phyloP scores from a whole-genome alignment of 2,888 invertebrate genomes.

The Eupithecia pulchellata region DNA sequence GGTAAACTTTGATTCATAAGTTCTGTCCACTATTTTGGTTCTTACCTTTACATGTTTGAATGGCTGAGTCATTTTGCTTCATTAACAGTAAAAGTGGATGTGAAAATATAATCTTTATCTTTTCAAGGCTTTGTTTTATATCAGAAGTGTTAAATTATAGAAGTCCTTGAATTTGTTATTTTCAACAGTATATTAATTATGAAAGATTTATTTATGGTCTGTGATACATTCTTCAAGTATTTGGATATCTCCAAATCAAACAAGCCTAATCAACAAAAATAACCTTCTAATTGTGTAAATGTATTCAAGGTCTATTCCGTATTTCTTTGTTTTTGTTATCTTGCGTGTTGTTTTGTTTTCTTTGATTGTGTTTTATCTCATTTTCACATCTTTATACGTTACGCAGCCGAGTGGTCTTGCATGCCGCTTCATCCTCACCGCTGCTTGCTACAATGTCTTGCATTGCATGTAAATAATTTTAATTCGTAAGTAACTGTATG shows the following conservation, averaged over 20 bases:
- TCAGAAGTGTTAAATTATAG: not conserved
- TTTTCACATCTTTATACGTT: conserved; percentile 5
- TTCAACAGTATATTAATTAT: conserved; percentile 6
- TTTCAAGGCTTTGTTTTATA: not conserved
- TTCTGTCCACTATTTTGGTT: conserved; percentile 10
- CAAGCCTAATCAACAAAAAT: conserved; percentile 1
- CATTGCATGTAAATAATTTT: not conserved
- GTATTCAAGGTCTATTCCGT: conserved; percentile 33
- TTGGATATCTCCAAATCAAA: not conserved
- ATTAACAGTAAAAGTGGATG: not conserved
- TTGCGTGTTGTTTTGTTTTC: conserved; percentile 13
- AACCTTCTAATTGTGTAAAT: conserved; percentile 34
- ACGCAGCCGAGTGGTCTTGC: not conserved
- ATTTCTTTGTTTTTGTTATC: conserved; percentile 23
- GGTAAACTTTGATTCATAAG: conserved; percentile 24
- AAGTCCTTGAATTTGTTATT: not conserved
- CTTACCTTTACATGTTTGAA: not conserved
- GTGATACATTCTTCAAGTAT: not conserved
- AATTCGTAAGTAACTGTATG: not conserved
- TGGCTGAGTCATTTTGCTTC: not conserved
- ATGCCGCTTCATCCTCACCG: not conserved
- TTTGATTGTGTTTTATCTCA: conserved; percentile 14
- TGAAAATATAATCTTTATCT: not conserved
- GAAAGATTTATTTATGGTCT: not conserved
- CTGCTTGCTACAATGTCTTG: not conserved